phyloP scores from a whole-genome alignment of 2,113 vertebrate species.

The Dicaeum eximium region DNA sequence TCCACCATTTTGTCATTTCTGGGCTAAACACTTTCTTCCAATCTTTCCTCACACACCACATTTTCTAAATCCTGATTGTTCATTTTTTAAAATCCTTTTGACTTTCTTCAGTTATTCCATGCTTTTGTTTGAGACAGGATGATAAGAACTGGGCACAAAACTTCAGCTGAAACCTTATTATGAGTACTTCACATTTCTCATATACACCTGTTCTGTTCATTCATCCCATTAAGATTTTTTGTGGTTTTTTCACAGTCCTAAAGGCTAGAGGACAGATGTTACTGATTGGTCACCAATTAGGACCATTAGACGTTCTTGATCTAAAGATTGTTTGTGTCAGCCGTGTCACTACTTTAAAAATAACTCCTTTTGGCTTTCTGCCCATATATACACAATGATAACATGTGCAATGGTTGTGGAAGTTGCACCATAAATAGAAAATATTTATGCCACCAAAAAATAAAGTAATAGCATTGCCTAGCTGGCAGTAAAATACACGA shows the following conservation, averaged over 20 bases:
- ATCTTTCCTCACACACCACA: not conserved
- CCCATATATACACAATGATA: not conserved
- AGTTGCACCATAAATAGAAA: not conserved
- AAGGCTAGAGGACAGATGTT: not conserved
- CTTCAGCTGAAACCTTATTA: not conserved
- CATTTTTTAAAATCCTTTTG: not conserved
- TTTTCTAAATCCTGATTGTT: not conserved
- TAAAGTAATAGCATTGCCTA: not conserved
- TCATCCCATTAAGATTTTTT: not conserved
- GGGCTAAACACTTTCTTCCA: not conserved
- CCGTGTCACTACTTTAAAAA: not conserved
- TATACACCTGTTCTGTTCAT: not conserved
- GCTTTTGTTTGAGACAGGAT: not conserved
- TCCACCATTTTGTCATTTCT: not conserved
- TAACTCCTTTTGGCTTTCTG: not conserved
- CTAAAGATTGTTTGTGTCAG: not conserved
- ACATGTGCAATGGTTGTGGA: not conserved
- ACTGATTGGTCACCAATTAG: no score
- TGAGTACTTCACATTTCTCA: not conserved
- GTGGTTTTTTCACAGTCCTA: accelerated
- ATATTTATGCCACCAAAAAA: not conserved
- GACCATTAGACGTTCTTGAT: not conserved
- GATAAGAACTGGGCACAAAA: not conserved
- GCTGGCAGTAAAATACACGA: not conserved
- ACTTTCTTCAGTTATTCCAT: no score